Evolutionary conservation across 2,888 invertebrate genomes (phyloP).

Genomic region (Drosophila kanekoi): DNA sequence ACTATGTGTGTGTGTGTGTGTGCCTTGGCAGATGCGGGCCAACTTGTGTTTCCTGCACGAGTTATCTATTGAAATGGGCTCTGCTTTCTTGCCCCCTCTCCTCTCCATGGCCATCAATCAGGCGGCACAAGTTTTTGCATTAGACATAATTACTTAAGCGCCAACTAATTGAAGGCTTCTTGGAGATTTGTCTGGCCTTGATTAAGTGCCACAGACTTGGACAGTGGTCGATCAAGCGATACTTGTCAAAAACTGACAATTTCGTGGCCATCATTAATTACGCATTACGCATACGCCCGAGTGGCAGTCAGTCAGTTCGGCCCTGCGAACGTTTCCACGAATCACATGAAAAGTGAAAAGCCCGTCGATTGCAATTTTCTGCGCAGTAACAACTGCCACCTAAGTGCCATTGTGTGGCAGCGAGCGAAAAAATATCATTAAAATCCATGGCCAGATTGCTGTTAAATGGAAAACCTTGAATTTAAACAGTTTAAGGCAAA

Average conservation of each 20-base stretch:
- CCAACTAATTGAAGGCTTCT: slow-evolving; percentile 71
- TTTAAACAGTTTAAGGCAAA: slow-evolving; percentile 8
- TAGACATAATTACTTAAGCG: slow-evolving; percentile 70
- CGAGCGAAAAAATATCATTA: slow-evolving; percentile 42
- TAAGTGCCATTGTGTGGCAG: slow-evolving; percentile 46
- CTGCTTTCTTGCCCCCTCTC: background rate
- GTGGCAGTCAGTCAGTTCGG: slow-evolving; percentile 21
- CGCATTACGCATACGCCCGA: slow-evolving; percentile 53
- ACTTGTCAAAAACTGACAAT: slow-evolving; percentile 61
- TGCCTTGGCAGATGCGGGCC: slow-evolving; percentile 5
- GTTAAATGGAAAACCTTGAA: slow-evolving; percentile 7
- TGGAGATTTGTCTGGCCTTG: slow-evolving; percentile 64
- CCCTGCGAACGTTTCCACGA: background rate
- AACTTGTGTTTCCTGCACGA: slow-evolving; percentile 7
- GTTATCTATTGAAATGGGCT: slow-evolving; percentile 17
- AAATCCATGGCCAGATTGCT: slow-evolving; percentile 39
- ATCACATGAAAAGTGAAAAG: slow-evolving; percentile 40
- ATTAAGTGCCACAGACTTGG: slow-evolving; percentile 60
- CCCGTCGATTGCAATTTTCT: slow-evolving; percentile 43
- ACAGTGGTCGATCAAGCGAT: slow-evolving; percentile 55
- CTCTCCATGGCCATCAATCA: slow-evolving; percentile 50
- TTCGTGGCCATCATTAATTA: slow-evolving; percentile 67
- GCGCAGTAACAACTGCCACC: slow-evolving; percentile 19
- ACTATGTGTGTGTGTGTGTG: slow-evolving; percentile 1
- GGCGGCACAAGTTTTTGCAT: slow-evolving; percentile 53